Percentiles rank a stretch among this genome's conserved stretches.
phyloP scores from a whole-genome alignment of 2,113 vertebrate species.

The Pogonocichla stellata region DNA sequence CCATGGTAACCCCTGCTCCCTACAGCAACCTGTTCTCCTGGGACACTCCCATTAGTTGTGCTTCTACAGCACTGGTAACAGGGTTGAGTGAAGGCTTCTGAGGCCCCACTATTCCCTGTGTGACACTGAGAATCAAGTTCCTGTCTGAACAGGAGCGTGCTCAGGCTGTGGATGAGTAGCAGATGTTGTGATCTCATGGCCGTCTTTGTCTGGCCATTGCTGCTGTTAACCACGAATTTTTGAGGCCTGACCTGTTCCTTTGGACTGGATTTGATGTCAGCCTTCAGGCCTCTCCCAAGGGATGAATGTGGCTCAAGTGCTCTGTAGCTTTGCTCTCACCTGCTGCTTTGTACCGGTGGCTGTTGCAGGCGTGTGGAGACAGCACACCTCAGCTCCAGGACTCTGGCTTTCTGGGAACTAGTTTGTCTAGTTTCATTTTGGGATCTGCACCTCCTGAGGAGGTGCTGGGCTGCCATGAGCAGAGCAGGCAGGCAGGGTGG shows the following conservation, averaged over 20 bases:
- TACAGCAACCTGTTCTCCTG: not conserved
- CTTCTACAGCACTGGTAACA: not conserved
- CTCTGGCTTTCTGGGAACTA: not conserved
- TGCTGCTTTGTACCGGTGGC: accelerated
- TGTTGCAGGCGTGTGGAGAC: not conserved
- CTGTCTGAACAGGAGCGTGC: accelerated
- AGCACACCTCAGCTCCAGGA: not conserved
- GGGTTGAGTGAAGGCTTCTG: not conserved
- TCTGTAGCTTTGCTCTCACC: not conserved
- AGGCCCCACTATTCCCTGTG: accelerated
- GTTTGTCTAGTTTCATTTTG: not conserved
- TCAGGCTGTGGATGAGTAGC: not conserved
- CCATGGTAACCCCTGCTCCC: not conserved
- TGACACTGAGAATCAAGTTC: not conserved
- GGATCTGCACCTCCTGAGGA: not conserved
- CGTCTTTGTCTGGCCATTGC: not conserved
- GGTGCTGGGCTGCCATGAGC: not conserved
- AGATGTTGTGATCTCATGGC: accelerated
- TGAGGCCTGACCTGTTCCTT: not conserved
- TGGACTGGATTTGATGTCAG: not conserved
- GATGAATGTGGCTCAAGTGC: not conserved
- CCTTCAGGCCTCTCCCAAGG: not conserved
- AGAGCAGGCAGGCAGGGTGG: not conserved
- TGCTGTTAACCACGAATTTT: not conserved
- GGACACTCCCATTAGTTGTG: not conserved